phyloP scores from a whole-genome alignment of 2,888 invertebrate species.

The Pristionchus exspectatus region DNA sequence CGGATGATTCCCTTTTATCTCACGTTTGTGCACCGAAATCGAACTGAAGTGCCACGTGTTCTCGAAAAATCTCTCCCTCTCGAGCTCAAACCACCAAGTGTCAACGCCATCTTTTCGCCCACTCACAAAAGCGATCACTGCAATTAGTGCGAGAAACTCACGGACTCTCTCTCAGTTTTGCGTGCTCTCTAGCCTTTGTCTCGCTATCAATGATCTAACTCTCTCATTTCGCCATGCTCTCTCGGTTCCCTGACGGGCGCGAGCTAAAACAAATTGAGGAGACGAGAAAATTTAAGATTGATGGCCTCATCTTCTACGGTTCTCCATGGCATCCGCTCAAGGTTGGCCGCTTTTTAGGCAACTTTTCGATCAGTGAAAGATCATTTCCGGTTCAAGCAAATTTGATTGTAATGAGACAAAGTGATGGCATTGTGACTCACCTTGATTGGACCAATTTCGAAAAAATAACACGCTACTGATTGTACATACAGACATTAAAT shows the following conservation, averaged over 20 bases:
- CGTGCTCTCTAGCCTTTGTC: not conserved
- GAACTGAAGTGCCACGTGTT: not conserved
- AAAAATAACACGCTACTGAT: too few relatives aligned
- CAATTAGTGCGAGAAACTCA: not conserved
- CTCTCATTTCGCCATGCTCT: too few relatives aligned
- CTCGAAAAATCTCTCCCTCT: not conserved
- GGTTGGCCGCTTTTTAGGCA: not conserved
- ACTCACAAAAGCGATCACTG: not conserved
- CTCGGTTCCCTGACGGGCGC: too few relatives aligned
- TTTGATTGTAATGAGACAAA: not conserved
- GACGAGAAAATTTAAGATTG: slow-evolving; percentile 60
- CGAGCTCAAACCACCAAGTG: not conserved
- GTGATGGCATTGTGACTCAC: too few relatives aligned
- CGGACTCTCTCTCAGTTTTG: slow-evolving; percentile 1
- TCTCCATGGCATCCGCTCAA: slow-evolving; percentile 68
- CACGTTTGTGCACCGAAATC: not conserved
- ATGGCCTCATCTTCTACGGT: slow-evolving; percentile 69
- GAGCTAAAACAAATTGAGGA: not conserved
- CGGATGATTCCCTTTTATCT: not conserved
- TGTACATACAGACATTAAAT: too few relatives aligned
- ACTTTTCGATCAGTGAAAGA: not conserved
- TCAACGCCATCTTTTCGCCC: not conserved
- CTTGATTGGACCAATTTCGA: not conserved
- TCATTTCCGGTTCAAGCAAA: not conserved
- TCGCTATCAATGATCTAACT: too few relatives aligned